Conservation (phyloP, 2,797 vertebrate genomes). For the Parauchenoglanis punctatus region DNA sequence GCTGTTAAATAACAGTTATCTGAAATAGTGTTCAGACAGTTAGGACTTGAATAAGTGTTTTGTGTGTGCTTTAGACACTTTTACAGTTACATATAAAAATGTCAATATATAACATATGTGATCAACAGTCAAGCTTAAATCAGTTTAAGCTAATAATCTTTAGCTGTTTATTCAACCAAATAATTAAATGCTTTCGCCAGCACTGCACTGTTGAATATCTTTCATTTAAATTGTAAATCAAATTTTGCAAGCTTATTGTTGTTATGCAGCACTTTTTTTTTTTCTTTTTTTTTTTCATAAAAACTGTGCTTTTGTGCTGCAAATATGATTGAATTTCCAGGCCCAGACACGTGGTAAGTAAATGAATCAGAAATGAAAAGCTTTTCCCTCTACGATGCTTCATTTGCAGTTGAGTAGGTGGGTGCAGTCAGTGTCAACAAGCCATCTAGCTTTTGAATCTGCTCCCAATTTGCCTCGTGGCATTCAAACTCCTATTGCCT, state of each 20-base stretch:
- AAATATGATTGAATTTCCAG: background rate
- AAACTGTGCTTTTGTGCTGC: background rate
- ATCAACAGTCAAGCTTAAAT: background rate
- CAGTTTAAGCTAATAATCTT: background rate
- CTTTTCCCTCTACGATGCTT: slow-evolving; percentile 5
- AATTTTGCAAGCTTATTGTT: background rate
- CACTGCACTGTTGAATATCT: background rate
- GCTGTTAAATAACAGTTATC: background rate
- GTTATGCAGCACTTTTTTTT: background rate
- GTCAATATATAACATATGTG: too few relatives aligned
- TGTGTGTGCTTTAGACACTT: background rate
- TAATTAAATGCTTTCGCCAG: background rate
- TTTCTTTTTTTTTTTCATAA: background rate
- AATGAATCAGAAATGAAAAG: background rate
- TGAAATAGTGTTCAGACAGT: background rate
- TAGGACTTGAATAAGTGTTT: background rate
- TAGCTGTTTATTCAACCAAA: background rate
- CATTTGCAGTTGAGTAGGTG: slow-evolving; percentile 29
- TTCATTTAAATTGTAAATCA: background rate
- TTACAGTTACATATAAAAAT: background rate
- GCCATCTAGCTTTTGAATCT: background rate
- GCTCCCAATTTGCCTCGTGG: background rate
- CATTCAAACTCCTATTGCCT: slow-evolving; percentile 9
- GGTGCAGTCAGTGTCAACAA: slow-evolving; percentile 33
- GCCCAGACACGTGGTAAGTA: background rate